Conservation (phyloP, 2,888 invertebrate species). For the Mechanitis messenoides region DNA sequence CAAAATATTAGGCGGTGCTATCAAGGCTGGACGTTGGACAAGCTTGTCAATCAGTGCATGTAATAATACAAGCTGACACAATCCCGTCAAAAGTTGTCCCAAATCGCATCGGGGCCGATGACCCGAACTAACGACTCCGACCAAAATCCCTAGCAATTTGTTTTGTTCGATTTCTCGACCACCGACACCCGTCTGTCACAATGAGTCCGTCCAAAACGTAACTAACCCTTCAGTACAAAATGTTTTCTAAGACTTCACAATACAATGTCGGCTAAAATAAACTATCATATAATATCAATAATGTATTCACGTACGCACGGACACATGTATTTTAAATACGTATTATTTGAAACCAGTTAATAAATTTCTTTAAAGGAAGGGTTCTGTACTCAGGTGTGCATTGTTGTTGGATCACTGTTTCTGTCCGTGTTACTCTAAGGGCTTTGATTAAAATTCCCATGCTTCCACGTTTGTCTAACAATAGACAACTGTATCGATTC, state of each 20-base stretch:
- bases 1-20: neutral
- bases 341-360: constrained; percentile 73
- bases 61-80: constrained; percentile 65
- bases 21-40: constrained; percentile 21
- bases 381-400: constrained; percentile 38
- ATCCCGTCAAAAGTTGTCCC: constrained; percentile 70
- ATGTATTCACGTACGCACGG: constrained; percentile 64
- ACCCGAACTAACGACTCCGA: constrained; percentile 72
- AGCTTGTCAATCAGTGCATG: constrained; percentile 59
- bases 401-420: constrained; percentile 41
- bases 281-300: constrained; percentile 77
- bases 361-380: constrained; percentile 46
- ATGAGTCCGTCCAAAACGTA: constrained; percentile 37
- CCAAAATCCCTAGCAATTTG: constrained; percentile 67
- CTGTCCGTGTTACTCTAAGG: constrained; percentile 37
- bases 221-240: constrained; percentile 42
- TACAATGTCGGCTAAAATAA: constrained; percentile 65
- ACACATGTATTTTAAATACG: constrained; percentile 76
- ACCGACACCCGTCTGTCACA: constrained; percentile 41
- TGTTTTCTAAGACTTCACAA: constrained; percentile 49
- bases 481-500: constrained; percentile 57
- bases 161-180: constrained; percentile 41
- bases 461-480: constrained; percentile 47
- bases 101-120: constrained; percentile 73
- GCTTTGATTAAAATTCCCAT: constrained; percentile 68